These are phyloP conservation scores for Drosophila parthenogenetica DNA, from an alignment of 2,888 invertebrate genomes.

Conservation along the genomic window DNA sequence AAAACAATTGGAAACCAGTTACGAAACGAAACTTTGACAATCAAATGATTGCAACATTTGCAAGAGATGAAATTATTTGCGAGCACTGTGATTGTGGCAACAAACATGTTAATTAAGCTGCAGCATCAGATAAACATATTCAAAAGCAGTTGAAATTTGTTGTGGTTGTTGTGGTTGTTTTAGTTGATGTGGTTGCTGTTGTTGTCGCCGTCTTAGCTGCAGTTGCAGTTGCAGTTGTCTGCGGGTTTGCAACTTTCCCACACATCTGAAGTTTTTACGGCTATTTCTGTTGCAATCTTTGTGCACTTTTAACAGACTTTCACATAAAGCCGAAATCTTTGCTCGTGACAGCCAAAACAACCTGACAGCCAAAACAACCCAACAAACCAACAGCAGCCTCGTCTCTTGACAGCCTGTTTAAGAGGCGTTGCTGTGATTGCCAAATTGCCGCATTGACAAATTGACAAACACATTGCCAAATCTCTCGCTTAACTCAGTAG, in stretches of 20 bases:
- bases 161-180: slow-evolving; percentile 17
- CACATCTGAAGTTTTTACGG: slow-evolving; percentile 14
- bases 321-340: slow-evolving; percentile 31
- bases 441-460: slow-evolving; percentile 5
- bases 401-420: slow-evolving; percentile 18
- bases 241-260: slow-evolving; percentile 36
- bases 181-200: slow-evolving; percentile 3
- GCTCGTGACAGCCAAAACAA: slow-evolving; percentile 23
- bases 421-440: slow-evolving; percentile 9
- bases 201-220: slow-evolving; percentile 17
- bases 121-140: slow-evolving; percentile 27
- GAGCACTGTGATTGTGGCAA: slow-evolving; percentile 4
- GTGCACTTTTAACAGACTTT: slow-evolving; percentile 23
- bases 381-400: slow-evolving; percentile 9
- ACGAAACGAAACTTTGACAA: slow-evolving; percentile 4
- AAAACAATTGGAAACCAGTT: slow-evolving; percentile 6
- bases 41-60: slow-evolving; percentile 12
- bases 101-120: slow-evolving; percentile 32
- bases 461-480: neutral
- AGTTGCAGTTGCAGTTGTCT: slow-evolving; percentile 26
- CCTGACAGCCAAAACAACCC: slow-evolving; percentile 11
- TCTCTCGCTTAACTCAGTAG: neutral
- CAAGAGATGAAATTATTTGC: slow-evolving; percentile 13
- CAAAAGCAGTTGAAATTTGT: slow-evolving; percentile 6
- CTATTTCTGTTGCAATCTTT: slow-evolving; percentile 16